Percentiles rank a stretch among this genome's conserved stretches.
Evolutionary conservation across 2,797 vertebrate species (phyloP).

Genomic region (Molossus molossus): DNA sequence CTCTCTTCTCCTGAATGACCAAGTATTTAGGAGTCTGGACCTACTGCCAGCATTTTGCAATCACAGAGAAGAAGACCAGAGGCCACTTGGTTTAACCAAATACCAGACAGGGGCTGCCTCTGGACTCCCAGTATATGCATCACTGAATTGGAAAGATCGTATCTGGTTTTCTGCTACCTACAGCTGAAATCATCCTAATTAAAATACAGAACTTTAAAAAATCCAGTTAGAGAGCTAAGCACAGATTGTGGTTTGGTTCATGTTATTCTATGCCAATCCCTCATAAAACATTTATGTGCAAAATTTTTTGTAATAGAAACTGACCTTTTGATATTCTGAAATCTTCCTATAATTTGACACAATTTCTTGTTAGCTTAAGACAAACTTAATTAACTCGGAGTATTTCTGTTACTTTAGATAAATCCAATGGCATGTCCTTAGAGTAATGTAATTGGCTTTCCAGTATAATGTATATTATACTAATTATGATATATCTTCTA

Average conservation of each 20-base stretch:
- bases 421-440: conserved; percentile 74
- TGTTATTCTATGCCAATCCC: conserved; percentile 44
- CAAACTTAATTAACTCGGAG: conserved; percentile 83
- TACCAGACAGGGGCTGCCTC: background rate
- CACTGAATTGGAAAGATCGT: background rate
- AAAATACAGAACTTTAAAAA: conserved; percentile 55
- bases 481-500: conserved; percentile 79
- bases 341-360: conserved; percentile 72
- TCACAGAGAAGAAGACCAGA: background rate
- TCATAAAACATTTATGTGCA: conserved; percentile 74
- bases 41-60: background rate
- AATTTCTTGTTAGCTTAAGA: conserved; percentile 79
- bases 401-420: conserved; percentile 82
- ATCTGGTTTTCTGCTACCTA: background rate
- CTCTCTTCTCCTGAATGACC: background rate
- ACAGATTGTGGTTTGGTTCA: conserved; percentile 48
- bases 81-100: background rate
- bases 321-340: conserved; percentile 77
- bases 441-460: conserved; percentile 77
- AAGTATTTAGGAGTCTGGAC: background rate
- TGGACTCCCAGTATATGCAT: background rate
- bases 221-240: conserved; percentile 38
- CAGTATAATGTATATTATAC: conserved; percentile 70
- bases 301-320: conserved; percentile 51
- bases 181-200: background rate